A percentile compares a stretch with the other conserved stretches of the same genome.
Conservation (phyloP, 1,140 invertebrate genomes). For the Hycleus phaleratus region DNA sequence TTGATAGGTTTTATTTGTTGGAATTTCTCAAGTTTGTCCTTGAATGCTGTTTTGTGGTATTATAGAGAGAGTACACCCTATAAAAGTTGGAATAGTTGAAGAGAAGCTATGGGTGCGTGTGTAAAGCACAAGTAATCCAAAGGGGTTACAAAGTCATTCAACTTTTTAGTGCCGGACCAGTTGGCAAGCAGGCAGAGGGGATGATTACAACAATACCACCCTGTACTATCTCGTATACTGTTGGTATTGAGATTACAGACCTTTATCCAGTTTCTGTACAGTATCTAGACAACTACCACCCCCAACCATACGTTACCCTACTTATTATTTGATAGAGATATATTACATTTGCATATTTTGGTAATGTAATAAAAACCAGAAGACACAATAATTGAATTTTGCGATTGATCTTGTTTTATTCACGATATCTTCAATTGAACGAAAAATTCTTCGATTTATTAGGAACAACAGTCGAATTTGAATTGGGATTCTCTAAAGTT, state of each 20-base stretch:
- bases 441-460: background rate
- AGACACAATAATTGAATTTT: background rate
- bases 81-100: conserved; percentile 3
- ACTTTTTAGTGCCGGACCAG: conserved; percentile 35
- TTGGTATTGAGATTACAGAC: conserved; percentile 21
- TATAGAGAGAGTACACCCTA: no score
- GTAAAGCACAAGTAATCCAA: conserved; percentile 11
- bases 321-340: conserved; percentile 32
- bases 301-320: conserved; percentile 27
- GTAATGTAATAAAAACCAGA: background rate
- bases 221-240: conserved; percentile 12
- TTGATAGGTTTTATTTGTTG: no score
- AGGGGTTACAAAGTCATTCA: conserved; percentile 31
- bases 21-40: no score
- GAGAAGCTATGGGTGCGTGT: conserved; percentile 8
- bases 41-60: no score
- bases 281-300: conserved; percentile 15
- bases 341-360: conserved; percentile 25
- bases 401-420: no score
- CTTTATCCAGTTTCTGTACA: conserved; percentile 14
- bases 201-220: conserved; percentile 26
- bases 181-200: conserved; percentile 18
- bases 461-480: background rate
- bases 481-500: background rate
- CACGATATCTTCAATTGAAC: background rate